Base-by-base conservation (phyloP, 2,888 invertebrate species). In the Cryptocephalus moraei region DNA sequence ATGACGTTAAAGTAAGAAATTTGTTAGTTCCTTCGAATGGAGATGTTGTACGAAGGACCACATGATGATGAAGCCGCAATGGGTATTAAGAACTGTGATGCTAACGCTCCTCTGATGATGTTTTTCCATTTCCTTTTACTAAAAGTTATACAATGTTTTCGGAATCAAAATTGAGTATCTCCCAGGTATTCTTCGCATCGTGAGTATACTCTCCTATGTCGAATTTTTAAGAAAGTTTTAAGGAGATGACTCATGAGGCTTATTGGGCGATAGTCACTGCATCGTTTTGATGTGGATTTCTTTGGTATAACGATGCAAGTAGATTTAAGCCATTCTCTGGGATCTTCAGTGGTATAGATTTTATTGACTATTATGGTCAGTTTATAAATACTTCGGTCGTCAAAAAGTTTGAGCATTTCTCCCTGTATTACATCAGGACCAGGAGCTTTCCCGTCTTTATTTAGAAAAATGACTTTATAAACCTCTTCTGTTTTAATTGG, bases 41-140 rank as follows among this genome's bases (percentile, higher is more conserved):
- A 99, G 77, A 89, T 97, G 90, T 77, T 99, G 74, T 99, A 99
- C 73, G 99, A 99, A 76, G 99, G 97, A 62, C 96, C 97, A 46
- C 83, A 82, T 53, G 96, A 97, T 67, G 97, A 99, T 68, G 91
- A 92, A 64, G 94, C 91, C 56, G 64, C 65, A 32, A 32, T 63
- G 1, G 64, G 62, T 44, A 61, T 61, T 48, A 64, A 90, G 83
- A 87, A 69, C 67, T 99, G 99, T 69, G 94, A 99, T 73, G 87
- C 97, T 10, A 88, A 92, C 59, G 99, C 89, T 39, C 97, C 96
- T 11, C 80, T 99, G 49, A 99, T 99, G 96, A 99, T 99, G 99
- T 99, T n/a, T n/a, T n/a, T n/a, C n/a, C n/a, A n/a, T n/a, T n/a
- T n/a, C n/a, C n/a, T n/a, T n/a, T n/a, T n/a, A n/a, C n/a, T n/a